A percentile compares a stretch with the other conserved stretches of the same genome.
Conservation (phyloP, 2,113 vertebrate species). For the Castor canadensis region DNA sequence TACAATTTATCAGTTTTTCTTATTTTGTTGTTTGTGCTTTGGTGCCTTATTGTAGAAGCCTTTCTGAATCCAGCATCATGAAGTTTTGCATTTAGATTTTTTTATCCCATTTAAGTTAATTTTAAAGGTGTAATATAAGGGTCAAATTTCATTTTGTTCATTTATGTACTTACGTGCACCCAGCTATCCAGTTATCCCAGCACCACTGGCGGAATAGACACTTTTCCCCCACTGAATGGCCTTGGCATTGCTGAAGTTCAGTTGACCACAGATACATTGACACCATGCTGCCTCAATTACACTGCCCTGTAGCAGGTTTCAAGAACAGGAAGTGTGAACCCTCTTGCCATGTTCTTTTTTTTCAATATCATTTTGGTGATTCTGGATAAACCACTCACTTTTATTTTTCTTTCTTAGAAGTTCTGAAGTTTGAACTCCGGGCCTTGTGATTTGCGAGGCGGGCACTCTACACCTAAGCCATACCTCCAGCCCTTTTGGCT, state of each 20-base stretch:
- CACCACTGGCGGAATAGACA: not conserved
- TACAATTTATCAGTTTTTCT: not conserved
- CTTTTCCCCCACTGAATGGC: not conserved
- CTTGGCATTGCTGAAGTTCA: not conserved
- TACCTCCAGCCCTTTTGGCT: too few species aligned
- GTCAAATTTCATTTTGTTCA: not conserved
- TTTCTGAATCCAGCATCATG: not conserved
- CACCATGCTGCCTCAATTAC: not conserved
- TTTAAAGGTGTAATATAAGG: not conserved
- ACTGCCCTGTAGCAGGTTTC: not conserved
- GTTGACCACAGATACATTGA: not conserved
- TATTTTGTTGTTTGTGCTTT: not conserved
- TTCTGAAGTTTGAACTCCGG: too few species aligned
- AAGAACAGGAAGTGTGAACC: not conserved
- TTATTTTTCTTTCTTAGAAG: too few species aligned
- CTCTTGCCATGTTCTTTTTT: not conserved
- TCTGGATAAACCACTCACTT: not conserved
- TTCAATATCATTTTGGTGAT: not conserved
- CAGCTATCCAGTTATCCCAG: not conserved
- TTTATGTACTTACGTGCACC: too few species aligned
- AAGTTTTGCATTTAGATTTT: not conserved
- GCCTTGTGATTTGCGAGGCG: too few species aligned
- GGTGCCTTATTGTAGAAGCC: not conserved
- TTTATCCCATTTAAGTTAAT: not conserved
- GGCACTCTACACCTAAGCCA: too few species aligned